These are phyloP conservation scores for Parauchenoglanis punctatus DNA, from an alignment of 2,797 vertebrate genomes.

Conservation along the genomic window DNA sequence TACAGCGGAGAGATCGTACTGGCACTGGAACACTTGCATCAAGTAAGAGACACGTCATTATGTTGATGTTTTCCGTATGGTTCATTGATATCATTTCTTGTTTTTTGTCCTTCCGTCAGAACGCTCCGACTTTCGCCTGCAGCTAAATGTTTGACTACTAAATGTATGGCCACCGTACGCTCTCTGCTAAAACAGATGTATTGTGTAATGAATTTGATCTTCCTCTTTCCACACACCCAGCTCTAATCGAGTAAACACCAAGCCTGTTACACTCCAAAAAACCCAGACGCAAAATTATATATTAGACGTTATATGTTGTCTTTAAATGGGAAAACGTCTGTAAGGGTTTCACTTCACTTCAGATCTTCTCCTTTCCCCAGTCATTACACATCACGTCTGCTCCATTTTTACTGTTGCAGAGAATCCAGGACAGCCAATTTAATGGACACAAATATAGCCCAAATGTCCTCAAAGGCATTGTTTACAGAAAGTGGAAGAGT, in stretches of 20 bases:
- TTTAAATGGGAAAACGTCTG: not conserved
- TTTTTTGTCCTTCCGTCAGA: not conserved
- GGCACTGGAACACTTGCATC: slow-evolving; percentile 93
- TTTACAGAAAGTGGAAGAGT: slow-evolving; percentile 49
- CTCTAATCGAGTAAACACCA: not conserved
- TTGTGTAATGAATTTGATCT: not conserved
- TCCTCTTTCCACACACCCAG: no score
- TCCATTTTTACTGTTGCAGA: slow-evolving; percentile 22
- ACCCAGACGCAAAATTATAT: not conserved
- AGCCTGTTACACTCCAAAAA: not conserved
- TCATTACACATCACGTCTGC: slow-evolving; percentile 48
- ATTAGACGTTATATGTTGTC: no score
- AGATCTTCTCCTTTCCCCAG: slow-evolving; percentile 27
- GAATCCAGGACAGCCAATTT: slow-evolving; percentile 35
- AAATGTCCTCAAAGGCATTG: slow-evolving; percentile 48
- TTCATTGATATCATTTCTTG: not conserved
- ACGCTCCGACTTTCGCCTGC: not conserved
- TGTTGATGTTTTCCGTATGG: not conserved
- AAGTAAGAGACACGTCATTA: slow-evolving; percentile 76
- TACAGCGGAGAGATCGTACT: slow-evolving; percentile 96
- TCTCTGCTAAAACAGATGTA: not conserved
- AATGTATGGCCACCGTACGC: not conserved
- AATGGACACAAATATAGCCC: slow-evolving; percentile 35
- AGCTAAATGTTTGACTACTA: not conserved
- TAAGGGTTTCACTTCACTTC: not conserved